Evolutionary conservation across 2,888 invertebrate genomes (phyloP), one percentile per base, ranked within the genome.

Genomic region (Sympetrum striolatum): DNA sequence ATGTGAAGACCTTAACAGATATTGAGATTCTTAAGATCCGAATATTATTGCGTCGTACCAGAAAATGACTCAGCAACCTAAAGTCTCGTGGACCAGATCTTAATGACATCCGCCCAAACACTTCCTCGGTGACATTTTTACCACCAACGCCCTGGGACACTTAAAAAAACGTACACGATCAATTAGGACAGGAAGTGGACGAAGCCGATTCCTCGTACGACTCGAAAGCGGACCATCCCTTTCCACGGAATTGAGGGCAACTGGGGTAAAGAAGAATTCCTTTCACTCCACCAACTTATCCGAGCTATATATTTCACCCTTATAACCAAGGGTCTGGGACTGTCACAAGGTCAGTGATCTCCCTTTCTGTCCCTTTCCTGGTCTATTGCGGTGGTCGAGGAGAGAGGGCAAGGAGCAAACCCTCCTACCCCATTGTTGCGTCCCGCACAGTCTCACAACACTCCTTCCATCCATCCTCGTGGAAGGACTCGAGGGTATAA

Each of bases 291-390:
- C 53, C 18, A 39, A 25, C 81, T 48, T 48, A 25, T 48, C 53
- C 82, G 31, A 82, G 82, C 58, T 53, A 82, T 82, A 82, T 82
- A 82, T 82, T 58, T 82, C 31, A 48, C 53, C 82, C 82, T 35
- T 58, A 58, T 18, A 53, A 44, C 81, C n/a, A 81, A 53, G 35
- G 82, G 58, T 48, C 53, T 82, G 14, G 35, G 58, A 82, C 82
- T 82, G 82, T 82, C 82, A 82, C 82, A 58, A 53, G 82, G 82
- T 82, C 82, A 82, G 82, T 82, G 82, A 82, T 82, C 82, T 82
- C 82, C 58, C 82, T 31, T 18, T 58, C 53, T n/a, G 31, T 25
- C 58, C 82, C 82, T 53, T 35, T 53, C 35, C 82, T 53, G 53
- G 82, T 18, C 82, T 58, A 82, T 82, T 58, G 53, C 82, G 25